phyloP scores from a whole-genome alignment of 1,140 invertebrate species.

The Procambarus virginalis region DNA sequence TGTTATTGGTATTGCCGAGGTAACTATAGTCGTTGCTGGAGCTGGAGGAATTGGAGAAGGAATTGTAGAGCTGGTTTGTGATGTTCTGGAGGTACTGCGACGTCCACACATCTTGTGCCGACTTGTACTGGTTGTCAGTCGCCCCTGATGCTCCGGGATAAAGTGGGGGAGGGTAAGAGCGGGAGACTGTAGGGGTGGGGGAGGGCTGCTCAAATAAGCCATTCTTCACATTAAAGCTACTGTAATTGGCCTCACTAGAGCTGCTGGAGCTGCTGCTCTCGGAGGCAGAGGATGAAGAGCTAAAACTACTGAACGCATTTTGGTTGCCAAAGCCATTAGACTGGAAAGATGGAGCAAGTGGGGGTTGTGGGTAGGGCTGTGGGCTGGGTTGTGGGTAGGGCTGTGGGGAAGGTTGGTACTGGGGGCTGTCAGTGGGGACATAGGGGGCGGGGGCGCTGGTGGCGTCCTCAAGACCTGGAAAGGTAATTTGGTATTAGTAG shows the following conservation, averaged over 20 bases:
- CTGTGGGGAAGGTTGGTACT: neutral
- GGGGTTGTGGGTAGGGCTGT: neutral
- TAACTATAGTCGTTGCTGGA: neutral
- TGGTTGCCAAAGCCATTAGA: neutral
- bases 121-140: neutral
- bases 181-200: neutral
- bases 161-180: neutral
- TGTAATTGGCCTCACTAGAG: slow-evolving; percentile 14
- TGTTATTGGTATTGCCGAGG: neutral
- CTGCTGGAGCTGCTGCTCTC: neutral
- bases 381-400: too few relatives aligned
- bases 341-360: slow-evolving; percentile 3
- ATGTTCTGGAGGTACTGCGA: slow-evolving; percentile 56
- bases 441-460: slow-evolving; percentile 27
- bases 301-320: neutral
- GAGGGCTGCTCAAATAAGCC: slow-evolving; percentile 29
- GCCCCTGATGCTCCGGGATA: neutral
- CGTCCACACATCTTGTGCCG: slow-evolving; percentile 39
- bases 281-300: slow-evolving; percentile 2
- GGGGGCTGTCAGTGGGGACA: slow-evolving; percentile 20
- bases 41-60: slow-evolving; percentile 57
- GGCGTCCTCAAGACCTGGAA: slow-evolving; percentile 51
- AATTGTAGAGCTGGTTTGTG: slow-evolving; percentile 54
- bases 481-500: neutral
- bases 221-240: slow-evolving; percentile 34